Evolutionary conservation across 2,888 invertebrate species (phyloP), one percentile per base, ranked within the genome.

Genomic region (Parascotia fuliginaria): DNA sequence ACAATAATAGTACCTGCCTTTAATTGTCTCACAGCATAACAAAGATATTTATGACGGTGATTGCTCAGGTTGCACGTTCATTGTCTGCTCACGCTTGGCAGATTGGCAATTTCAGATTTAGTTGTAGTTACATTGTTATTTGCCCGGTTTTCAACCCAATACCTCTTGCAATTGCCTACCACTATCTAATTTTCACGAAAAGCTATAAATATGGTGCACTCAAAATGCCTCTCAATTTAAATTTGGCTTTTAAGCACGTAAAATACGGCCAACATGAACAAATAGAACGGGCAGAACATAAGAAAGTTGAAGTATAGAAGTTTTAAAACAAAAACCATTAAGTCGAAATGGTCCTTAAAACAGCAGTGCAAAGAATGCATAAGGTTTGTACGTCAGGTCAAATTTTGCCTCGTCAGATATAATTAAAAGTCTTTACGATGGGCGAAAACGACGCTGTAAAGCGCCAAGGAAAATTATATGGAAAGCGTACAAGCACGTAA

Each of bases 361-460:
- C 62, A 68, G 69, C 68, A 65, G 60, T 70, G 76, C 68, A 77
- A 81, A 81, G 78, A 82, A 83, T 77, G 75, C 77, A 78, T 73
- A 77, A 80, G 79, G 73, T 82, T 73, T 67, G 69, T 68, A 67
- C 65, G 60, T 56, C 64, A 66, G 79, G 77, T 82, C 77, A 78
- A 83, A 81, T 81, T 80, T 82, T 75, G 79, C 80, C 71, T 76
- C 77, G 79, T 81, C 82, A 82, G 80, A 85, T 80, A 84, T 86
- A 87, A 85, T 87, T 87, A 87, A 87, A 85, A 83, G 79, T 81
- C 77, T 84, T 86, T 85, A 85, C 82, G 85, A 84, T 83, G 78
- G 79, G 77, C 79, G 79, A 82, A 79, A 83, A 85, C 85, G 85
- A 81, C 77, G 86, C 83, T 88, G 88, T 88, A 85, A 87, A 87